Conservation (phyloP, 2,797 vertebrate genomes). For the Chaetodon trifasciatus region DNA sequence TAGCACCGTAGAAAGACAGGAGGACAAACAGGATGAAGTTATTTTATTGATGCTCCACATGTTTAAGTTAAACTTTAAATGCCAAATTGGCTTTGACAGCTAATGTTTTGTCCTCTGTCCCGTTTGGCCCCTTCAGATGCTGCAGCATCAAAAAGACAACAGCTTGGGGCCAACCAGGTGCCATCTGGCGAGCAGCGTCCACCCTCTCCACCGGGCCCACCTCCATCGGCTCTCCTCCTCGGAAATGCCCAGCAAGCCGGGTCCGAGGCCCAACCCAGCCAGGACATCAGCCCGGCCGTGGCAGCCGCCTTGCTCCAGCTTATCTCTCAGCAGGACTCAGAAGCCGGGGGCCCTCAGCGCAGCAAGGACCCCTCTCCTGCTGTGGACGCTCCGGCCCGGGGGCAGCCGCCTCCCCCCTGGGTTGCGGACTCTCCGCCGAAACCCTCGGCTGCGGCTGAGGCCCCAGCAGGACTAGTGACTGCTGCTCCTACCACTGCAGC, state of each 20-base stretch:
- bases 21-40: background rate
- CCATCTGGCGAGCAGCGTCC: slow-evolving; percentile 89
- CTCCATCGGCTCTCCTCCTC: slow-evolving; percentile 80
- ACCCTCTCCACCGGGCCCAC: slow-evolving; percentile 90
- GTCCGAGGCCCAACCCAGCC: slow-evolving; percentile 79
- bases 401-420: slow-evolving; percentile 75
- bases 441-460: slow-evolving; percentile 83
- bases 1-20: background rate
- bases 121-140: slow-evolving; percentile 76
- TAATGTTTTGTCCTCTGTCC: slow-evolving; percentile 48
- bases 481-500: slow-evolving; percentile 82
- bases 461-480: slow-evolving; percentile 57
- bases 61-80: background rate
- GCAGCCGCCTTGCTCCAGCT: slow-evolving; percentile 94
- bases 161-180: slow-evolving; percentile 77
- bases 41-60: background rate
- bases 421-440: slow-evolving; percentile 82
- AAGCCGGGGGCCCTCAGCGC: slow-evolving; percentile 75
- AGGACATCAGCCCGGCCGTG: slow-evolving; percentile 91
- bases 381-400: slow-evolving; percentile 67
- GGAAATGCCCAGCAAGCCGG: slow-evolving; percentile 54
- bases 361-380: slow-evolving; percentile 65
- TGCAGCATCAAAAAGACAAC: slow-evolving; percentile 88
- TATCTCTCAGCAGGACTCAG: slow-evolving; percentile 91
- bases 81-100: background rate